Base-by-base conservation (phyloP, 2,113 vertebrate genomes). In the Laticauda colubrina region DNA sequence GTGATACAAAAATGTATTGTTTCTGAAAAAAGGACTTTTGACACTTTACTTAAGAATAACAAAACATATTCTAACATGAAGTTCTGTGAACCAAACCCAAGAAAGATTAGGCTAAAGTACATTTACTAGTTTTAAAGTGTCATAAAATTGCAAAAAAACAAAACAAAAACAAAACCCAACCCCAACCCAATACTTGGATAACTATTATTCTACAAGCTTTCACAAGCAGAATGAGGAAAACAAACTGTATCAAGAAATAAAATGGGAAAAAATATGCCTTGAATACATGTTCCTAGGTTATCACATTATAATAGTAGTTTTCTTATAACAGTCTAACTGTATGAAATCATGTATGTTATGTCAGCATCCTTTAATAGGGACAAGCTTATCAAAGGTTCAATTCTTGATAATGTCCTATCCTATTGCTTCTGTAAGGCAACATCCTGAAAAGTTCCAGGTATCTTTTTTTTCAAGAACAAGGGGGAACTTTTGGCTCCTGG, bases 391-490 rank as follows among this genome's bases (percentile, higher is more conserved):
- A 93, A 53, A 45, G n/a, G 1, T 54, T 85, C 75, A 18, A 39
- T 57, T 93, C 88, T 89, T 61, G 69, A 59, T 43, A 86, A 86
- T 53, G 57, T 51, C n/a, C 81, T 8, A 26, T 81, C 59, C 45
- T 53, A 20, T 39, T 61, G 29, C 61, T 90, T 90, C n/a, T 59
- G 45, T 43, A n/a, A 93, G 43, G 14, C 10, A 85, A 57, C 29
- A 29, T 86, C 81, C 56, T 87, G 81, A 86, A 43, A 81, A 86
- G n/a, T 93, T 93, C 55, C 92, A 93, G 88, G 54, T 86, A 7
- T 14, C 91, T 92, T 24, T n/a, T 89, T 1, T 91, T 51, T 61
- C 45, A 21, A 85, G 54, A 89, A 54, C 29, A 89, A 93, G 26
- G 87, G 87, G 88, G 86, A 88, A 88, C 9, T 88, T 29, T 88